Base-by-base conservation (phyloP, 1,140 invertebrate genomes). In the Laodelphax striatellus region DNA sequence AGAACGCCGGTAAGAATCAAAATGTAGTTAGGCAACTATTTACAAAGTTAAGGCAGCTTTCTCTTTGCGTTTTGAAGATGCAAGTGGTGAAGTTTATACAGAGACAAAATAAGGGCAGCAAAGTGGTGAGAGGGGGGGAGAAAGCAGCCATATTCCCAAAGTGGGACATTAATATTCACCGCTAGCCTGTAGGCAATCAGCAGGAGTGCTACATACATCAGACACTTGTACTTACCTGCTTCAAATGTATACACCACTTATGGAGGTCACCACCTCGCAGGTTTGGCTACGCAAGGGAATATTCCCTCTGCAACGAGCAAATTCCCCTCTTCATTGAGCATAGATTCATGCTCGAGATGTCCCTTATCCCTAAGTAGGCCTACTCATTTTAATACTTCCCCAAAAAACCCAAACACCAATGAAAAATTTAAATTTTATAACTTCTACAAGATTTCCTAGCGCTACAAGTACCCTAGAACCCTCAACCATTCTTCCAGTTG, bases 181-280 rank as follows among this genome's bases (percentile, higher is more conserved):
- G 46, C 21, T 17, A 50, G 43, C 14, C 43, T 44, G 14, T 44
- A 44, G 16, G 46, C 46, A 50, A 50, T 50, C 46, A 50, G 46
- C 46, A 50, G 46, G 46, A 50, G 46, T 50, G 46, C 16, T 50
- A 16, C 46, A 50, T 50, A 50, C 46, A 50, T 50, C 46, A 50
- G 46, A 22, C 46, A 50, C 46, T 22, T 50, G 46, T 46, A 50
- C 46, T 50, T 50, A 50, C 46, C 46, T 50, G 46, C 46, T 50
- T 50, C 46, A 50, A 50, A 50, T 50, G 46, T 50, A 50, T 50
- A 50, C 46, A 50, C 46, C 46, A 50, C 46, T 50, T 50, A 50
- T 22, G 9, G 46, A 50, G 46, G 46, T 50, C 46, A 50, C 46
- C 46, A 17, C 21, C 46, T 50, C 46, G 9, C 46, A 50, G 46